Base-by-base conservation (phyloP, 1,140 invertebrate species). In the Saxidomus purpurata region DNA sequence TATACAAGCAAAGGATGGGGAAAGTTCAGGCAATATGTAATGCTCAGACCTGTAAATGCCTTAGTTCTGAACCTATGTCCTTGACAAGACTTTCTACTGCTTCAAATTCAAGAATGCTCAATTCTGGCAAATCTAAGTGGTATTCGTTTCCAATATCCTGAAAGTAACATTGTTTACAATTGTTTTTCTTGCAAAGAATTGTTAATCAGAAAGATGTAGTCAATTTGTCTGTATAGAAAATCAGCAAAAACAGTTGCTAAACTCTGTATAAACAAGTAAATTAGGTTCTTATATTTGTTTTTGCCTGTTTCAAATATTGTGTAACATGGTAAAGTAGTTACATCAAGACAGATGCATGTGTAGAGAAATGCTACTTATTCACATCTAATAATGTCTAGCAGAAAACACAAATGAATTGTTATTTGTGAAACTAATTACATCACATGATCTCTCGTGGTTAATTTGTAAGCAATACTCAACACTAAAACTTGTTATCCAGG, bases 1-100 rank as follows among this genome's bases (percentile, higher is more conserved):
- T 28, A 63, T 9, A 22, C 25, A 63, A 28, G 59, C 9, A 28
- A 28, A 6, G 3, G 19, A 25, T n/a, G n/a, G n/a, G 59, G 25
- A 25, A 28, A 63, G 59, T 4, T 28, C 59, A 63, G 59, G 59
- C 59, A 63, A 63, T 28, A 63, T 28, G 11, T 4, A 28, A 63
- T 28, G 19, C n/a, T 63, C 59, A 63, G 59, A 92, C 91, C 91
- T 92, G 85, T 63, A 92, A 69, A 17, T 83, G 71, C 34, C 40
- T 63, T 49, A 92, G 89, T 69, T 91, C 88, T 25, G 82, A 67
- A 81, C 76, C 87, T 88, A 92, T 92, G 87, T 92, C 91, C 76
- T 81, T 63, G 22, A 92, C 81, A 74, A 91, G 69, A 25, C 67
- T 81, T 55, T 90, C 77, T 49, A 89, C 84, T 61, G 74, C 90